A percentile compares a stretch with the other conserved stretches of the same genome.
These are phyloP conservation scores for Nemoura dubitans DNA, from an alignment of 2,888 invertebrate species.

Conservation along the genomic window DNA sequence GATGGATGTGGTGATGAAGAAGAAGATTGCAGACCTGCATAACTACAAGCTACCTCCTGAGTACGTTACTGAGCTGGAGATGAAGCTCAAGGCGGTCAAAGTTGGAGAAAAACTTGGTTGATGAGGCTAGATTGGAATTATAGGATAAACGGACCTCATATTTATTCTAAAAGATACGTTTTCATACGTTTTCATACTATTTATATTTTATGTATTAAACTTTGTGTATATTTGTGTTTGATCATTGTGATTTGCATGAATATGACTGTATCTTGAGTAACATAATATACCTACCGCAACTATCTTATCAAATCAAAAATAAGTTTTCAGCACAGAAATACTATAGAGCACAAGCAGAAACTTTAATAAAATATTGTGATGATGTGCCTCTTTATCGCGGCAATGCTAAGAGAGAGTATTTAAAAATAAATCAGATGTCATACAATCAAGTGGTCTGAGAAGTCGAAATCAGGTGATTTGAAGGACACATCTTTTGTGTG, in stretches of 20 bases:
- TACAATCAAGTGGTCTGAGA: not conserved
- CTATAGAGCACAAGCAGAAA: no score
- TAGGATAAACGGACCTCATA: no score
- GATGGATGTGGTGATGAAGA: conserved; percentile 63
- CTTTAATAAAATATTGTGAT: no score
- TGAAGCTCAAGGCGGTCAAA: conserved; percentile 42
- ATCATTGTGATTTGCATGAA: no score
- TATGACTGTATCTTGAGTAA: no score
- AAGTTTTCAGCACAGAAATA: no score
- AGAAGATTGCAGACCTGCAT: conserved; percentile 68
- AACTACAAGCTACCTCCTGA: conserved; percentile 66
- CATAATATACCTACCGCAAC: no score
- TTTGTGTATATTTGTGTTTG: not conserved
- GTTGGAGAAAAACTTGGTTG: not conserved
- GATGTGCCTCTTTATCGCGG: no score
- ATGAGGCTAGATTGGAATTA: no score
- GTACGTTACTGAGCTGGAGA: conserved; percentile 66
- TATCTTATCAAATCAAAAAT: no score
- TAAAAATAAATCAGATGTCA: not conserved
- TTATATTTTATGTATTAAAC: not conserved
- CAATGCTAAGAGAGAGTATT: no score
- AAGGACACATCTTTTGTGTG: conserved; percentile 44
- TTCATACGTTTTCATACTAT: not conserved
- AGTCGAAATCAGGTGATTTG: conserved; percentile 44
- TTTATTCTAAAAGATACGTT: no score